phyloP scores from a whole-genome alignment of 2,113 vertebrate species.

The Platysternon megacephalum region DNA sequence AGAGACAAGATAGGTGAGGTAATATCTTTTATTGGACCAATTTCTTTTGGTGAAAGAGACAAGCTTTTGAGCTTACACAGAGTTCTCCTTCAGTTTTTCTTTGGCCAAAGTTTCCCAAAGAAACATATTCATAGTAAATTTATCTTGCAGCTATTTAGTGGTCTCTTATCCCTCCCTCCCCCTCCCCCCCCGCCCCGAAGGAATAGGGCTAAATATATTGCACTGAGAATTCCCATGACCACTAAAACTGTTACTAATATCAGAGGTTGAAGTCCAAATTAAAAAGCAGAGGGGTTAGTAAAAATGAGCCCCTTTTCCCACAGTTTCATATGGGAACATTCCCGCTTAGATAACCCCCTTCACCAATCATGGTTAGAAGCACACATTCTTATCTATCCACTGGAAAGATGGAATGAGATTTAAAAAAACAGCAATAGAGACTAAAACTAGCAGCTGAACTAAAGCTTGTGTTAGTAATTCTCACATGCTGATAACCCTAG shows the following conservation, averaged over 20 bases:
- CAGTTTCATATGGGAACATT: constrained; percentile 27
- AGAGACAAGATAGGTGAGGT: background rate
- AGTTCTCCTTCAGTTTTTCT: constrained; percentile 12
- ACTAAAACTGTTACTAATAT: constrained; percentile 17
- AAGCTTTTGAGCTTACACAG: background rate
- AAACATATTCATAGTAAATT: constrained; percentile 50
- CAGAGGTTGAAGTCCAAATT: constrained; percentile 46
- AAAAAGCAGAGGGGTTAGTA: constrained; percentile 34
- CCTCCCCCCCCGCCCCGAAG: constrained; percentile 26
- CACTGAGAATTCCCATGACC: constrained; percentile 55
- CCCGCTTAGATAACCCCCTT: background rate
- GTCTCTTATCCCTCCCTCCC: background rate
- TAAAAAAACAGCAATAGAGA: background rate
- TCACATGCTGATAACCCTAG: background rate
- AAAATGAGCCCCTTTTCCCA: constrained; percentile 51
- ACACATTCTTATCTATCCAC: background rate
- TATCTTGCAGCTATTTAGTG: constrained; percentile 63
- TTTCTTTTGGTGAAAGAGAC: background rate
- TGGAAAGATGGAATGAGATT: constrained; percentile 1
- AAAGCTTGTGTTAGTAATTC: background rate
- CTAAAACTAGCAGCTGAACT: background rate
- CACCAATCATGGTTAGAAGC: background rate
- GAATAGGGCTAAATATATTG: constrained; percentile 71
- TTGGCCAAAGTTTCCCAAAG: constrained; percentile 57
- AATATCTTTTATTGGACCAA: background rate